Base-by-base conservation (phyloP, 1,140 invertebrate species). In the Bradynema listronoti region DNA sequence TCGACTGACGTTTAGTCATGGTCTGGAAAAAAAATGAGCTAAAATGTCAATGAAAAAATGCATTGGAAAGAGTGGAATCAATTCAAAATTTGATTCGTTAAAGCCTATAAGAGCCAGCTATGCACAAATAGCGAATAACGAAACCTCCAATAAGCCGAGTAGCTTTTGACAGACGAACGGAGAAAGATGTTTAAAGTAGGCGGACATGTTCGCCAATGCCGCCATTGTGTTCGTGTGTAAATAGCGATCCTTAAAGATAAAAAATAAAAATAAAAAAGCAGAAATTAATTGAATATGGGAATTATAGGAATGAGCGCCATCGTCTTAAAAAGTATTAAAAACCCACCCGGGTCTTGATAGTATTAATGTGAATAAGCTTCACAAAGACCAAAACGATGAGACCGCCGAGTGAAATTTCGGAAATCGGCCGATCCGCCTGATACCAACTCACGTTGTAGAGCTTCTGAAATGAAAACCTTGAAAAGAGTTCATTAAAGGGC, bases 131-230 rank as follows among this genome's bases (percentile, higher is more conserved):
- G 36, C 11, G 53, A 33, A 87, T 72, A 41, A 85, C 84, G 0
- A 11, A n/a, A 78, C 67, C 72, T 78, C 73, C 1, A 76, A 42
- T n/a, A 79, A 52, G 7, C 74, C 74, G 52, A 78, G 71, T 3
- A 77, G 80, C 74, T 91, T 84, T 80, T 99, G 92, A 66, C 90
- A 89, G 25, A 96, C 93, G 80, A 94, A 94, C 0, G 91, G 89
- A 82, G 96, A 91, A 22, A 99, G 81, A 58, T 88, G 85, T 75
- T 87, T 85, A 77, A 97, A 96, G 79, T 95, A 88, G 61, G 87
- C 86, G 43, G 89, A 88, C 92, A 98, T 97, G 75, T 99, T 99
- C 34, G 94, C 93, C 60, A 98, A 82, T 4, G 93, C 92, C 42
- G 94, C 94, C 50, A 98, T 82, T 80, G 94, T 93, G 81, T 95